Percentiles rank a stretch among this genome's conserved stretches.
Conservation (phyloP, 2,888 invertebrate species). For the Andrena hattorfiana region DNA sequence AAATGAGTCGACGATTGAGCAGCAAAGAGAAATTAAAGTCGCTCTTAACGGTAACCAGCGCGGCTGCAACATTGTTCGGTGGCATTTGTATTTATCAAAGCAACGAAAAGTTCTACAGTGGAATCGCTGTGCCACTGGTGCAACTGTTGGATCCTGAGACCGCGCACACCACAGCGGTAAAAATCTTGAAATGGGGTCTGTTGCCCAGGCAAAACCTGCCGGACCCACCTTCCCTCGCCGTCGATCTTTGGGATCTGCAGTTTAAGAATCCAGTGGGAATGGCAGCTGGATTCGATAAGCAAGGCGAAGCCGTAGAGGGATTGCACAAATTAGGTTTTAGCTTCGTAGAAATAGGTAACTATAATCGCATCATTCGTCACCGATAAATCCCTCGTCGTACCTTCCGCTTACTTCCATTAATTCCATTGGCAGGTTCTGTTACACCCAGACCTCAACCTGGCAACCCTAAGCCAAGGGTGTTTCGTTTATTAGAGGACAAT, state of each 20-base stretch:
- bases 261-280: slow-evolving; percentile 97
- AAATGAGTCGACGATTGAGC: slow-evolving; percentile 74
- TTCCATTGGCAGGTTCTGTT: slow-evolving; percentile 87
- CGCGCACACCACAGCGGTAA: slow-evolving; percentile 92
- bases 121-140: slow-evolving; percentile 90
- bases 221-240: slow-evolving; percentile 89
- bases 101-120: slow-evolving; percentile 92
- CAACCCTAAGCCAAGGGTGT: slow-evolving; percentile 96
- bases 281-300: slow-evolving; percentile 99
- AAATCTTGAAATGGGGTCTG: slow-evolving; percentile 91
- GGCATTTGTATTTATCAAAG: slow-evolving; percentile 90
- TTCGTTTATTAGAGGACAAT: slow-evolving; percentile 92
- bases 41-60: slow-evolving; percentile 88
- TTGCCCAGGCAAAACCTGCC: slow-evolving; percentile 87
- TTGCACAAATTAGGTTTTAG: slow-evolving; percentile 95
- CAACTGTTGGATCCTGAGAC: slow-evolving; percentile 92
- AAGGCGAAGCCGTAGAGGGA: slow-evolving; percentile 95
- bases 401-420: not conserved
- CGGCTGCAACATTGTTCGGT: slow-evolving; percentile 89
- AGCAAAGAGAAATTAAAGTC: slow-evolving; percentile 89
- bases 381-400: not conserved
- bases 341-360: slow-evolving; percentile 95
- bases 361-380: not conserved
- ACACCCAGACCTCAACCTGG: slow-evolving; percentile 97
- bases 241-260: slow-evolving; percentile 89